A percentile compares a stretch with the other conserved stretches of the same genome.
These are phyloP conservation scores for Xylota segnis DNA, from an alignment of 2,888 invertebrate genomes.

Conservation along the genomic window DNA sequence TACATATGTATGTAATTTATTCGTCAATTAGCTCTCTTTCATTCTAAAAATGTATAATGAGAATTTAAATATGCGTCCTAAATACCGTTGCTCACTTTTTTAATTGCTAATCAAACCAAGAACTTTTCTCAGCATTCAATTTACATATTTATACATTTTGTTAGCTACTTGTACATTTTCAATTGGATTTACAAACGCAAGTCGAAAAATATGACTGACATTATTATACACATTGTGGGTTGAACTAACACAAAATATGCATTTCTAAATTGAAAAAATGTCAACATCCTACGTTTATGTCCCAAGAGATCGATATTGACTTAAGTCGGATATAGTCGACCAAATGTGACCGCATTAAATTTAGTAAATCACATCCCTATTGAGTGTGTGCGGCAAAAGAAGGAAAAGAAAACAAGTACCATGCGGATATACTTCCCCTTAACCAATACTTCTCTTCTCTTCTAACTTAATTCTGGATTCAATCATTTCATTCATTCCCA, in stretches of 20 bases:
- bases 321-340: conserved; percentile 85
- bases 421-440: conserved; percentile 67
- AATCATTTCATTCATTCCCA: conserved; percentile 75
- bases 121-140: conserved; percentile 8
- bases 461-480: conserved; percentile 56
- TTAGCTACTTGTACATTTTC: conserved; percentile 7
- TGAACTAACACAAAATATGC: conserved; percentile 69
- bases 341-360: conserved; percentile 84
- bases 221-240: conserved; percentile 39
- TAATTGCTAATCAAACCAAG: background rate
- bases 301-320: conserved; percentile 84
- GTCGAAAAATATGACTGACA: conserved; percentile 48
- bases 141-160: conserved; percentile 34
- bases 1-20: too few relatives aligned
- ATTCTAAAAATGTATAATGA: background rate
- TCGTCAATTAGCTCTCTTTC: too few relatives aligned
- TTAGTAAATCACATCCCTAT: conserved; percentile 79
- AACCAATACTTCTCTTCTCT: conserved; percentile 59
- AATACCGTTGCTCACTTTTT: background rate
- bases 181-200: conserved; percentile 35
- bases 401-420: conserved; percentile 70
- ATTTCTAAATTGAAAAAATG: conserved; percentile 79
- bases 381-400: conserved; percentile 68
- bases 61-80: background rate
- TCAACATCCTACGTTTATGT: conserved; percentile 83